A percentile compares a stretch with the other conserved stretches of the same genome.
Evolutionary conservation across 2,888 invertebrate species (phyloP).

Genomic region (Aelia acuminata): DNA sequence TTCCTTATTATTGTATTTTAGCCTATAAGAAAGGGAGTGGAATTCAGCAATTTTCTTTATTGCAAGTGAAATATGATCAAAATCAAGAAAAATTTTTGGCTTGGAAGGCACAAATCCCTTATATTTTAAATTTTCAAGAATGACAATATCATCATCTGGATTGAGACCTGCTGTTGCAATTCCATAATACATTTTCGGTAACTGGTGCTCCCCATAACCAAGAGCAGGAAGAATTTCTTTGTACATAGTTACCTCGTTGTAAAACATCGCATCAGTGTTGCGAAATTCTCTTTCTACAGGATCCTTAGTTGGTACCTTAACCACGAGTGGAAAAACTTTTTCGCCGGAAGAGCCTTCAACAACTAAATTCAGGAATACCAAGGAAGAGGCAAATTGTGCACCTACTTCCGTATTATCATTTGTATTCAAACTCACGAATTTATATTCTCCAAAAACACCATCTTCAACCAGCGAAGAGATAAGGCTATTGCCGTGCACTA

Average conservation of each 20-base stretch:
- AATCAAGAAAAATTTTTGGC: slow-evolving; percentile 64
- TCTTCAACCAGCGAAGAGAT: slow-evolving; percentile 39
- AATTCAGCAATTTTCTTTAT: slow-evolving; percentile 65
- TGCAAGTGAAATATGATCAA: slow-evolving; percentile 64
- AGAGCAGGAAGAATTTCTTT: slow-evolving; percentile 64
- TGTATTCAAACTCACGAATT: slow-evolving; percentile 55
- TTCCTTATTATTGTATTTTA: slow-evolving; percentile 61
- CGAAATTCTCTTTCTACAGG: slow-evolving; percentile 44
- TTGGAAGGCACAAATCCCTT: slow-evolving; percentile 62
- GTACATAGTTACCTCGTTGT: slow-evolving; percentile 65
- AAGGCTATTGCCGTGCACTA: not conserved
- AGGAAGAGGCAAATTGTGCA: slow-evolving; percentile 64
- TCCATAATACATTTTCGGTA: slow-evolving; percentile 64
- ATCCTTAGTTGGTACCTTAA: slow-evolving; percentile 61
- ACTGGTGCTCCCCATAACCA: slow-evolving; percentile 45
- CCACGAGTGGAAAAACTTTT: slow-evolving; percentile 56
- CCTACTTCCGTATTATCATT: slow-evolving; percentile 19
- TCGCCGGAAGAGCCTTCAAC: not conserved
- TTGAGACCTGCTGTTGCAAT: slow-evolving; percentile 28
- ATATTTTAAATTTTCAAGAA: slow-evolving; percentile 64
- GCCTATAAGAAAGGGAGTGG: slow-evolving; percentile 66
- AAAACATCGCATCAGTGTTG: slow-evolving; percentile 62
- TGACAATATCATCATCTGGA: slow-evolving; percentile 60
- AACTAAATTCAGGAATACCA: slow-evolving; percentile 61
- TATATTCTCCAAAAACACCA: slow-evolving; percentile 59